Percentiles rank a stretch among this genome's conserved stretches.
These are phyloP conservation scores for Scaptomyza montana DNA, from an alignment of 1,140 invertebrate genomes.

Conservation along the genomic window DNA sequence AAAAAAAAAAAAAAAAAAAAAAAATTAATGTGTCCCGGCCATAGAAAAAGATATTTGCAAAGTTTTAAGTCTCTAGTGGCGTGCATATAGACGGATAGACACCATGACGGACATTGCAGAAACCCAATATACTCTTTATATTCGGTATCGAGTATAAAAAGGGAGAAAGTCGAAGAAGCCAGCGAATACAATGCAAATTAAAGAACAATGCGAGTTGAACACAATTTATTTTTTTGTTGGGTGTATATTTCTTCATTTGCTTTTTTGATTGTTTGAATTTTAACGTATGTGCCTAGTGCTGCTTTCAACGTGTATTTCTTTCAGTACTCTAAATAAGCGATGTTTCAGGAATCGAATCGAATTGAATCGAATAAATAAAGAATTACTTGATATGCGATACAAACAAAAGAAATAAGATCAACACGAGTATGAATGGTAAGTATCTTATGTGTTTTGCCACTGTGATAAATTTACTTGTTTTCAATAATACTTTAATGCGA, in stretches of 20 bases:
- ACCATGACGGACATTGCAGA: too few relatives aligned
- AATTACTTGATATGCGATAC: conserved; percentile 62
- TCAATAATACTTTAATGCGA: neutral
- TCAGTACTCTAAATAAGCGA: conserved; percentile 22
- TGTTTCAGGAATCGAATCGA: conserved; percentile 13
- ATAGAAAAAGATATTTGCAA: too few relatives aligned
- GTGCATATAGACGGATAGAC: too few relatives aligned
- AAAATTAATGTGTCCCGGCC: too few relatives aligned
- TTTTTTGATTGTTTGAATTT: conserved; percentile 3
- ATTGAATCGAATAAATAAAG: conserved; percentile 24
- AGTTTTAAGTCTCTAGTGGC: too few relatives aligned
- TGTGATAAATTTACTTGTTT: conserved; percentile 33
- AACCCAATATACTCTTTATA: too few relatives aligned
- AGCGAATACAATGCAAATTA: conserved; percentile 35
- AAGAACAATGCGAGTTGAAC: conserved; percentile 36
- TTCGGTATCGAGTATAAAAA: too few relatives aligned
- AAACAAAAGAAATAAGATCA: conserved; percentile 34
- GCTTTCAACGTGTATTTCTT: conserved; percentile 1
- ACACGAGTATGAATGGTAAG: neutral
- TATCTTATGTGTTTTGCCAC: conserved; percentile 6
- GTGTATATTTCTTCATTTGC: conserved; percentile 14
- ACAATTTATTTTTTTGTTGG: conserved; percentile 46
- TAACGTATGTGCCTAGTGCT: neutral
- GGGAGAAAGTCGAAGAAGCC: neutral
- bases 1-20: too few relatives aligned